Evolutionary conservation across 2,888 invertebrate genomes (phyloP), one percentile per base, ranked within the genome.

Genomic region (Hirtodrosophila trivittata): DNA sequence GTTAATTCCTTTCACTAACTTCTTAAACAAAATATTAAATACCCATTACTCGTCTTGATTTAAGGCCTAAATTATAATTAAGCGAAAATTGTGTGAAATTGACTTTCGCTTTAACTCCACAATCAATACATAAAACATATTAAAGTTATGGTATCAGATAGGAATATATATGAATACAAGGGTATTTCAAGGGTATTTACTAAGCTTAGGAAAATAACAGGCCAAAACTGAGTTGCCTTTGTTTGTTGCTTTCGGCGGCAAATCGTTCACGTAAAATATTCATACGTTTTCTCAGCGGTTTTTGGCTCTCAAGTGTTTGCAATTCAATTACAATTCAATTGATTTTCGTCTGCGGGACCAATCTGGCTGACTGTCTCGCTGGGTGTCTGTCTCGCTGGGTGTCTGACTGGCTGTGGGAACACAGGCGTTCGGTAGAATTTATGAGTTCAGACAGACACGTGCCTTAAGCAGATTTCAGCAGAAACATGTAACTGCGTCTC

Each of bases 261-360:
- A 82, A 76, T 80, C 75, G 80, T 70, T 83, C 83, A 80, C 70
- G 77, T 83, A 80, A 83, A 83, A 83, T 83, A 83, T 83, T 77
- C 83, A 83, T 77, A 72, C 80, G 77, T 80, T 77, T 80, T 59
- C 81, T 77, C 26, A 35, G 78, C 73, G 82, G 78, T 74, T 80
- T 77, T 68, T 73, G 70, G 54, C 73, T 78, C 74, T 71, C 65
- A 83, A 77, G 77, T 80, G 80, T 75, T 75, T 76, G 75, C 80
- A 80, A 78, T 83, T 83, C 80, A 80, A 78, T 83, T 83, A 82
- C 82, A 77, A 75, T 78, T 83, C 81, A 72, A 83, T 82, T 82
- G 80, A 80, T 78, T 83, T 82, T 80, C 71, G 68, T 69, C 68
- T 76, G 71, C 66, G 56, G 66, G 66, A 66, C 50, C 68, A 80